Evolutionary conservation across 2,888 invertebrate genomes (phyloP).

Genomic region (Therioaphis trifolii): DNA sequence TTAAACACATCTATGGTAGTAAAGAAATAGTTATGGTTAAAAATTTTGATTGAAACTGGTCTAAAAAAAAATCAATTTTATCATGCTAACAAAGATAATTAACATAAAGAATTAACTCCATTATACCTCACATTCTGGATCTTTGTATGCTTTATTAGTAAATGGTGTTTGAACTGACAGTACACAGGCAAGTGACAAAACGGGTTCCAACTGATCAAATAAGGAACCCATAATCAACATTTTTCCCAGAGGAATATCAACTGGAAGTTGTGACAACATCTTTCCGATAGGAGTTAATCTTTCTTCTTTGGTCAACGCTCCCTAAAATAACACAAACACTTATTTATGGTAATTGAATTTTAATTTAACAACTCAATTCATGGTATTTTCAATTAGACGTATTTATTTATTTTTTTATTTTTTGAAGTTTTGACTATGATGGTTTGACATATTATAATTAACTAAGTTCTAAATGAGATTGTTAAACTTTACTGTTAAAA

Average conservation of each 20-base stretch:
- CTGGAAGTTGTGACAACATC: conserved; percentile 88
- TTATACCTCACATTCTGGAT: conserved; percentile 82
- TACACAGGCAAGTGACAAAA: conserved; percentile 89
- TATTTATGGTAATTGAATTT: conserved; percentile 22
- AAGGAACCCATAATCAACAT: conserved; percentile 93
- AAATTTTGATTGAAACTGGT: too few relatives aligned
- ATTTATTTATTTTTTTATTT: too few relatives aligned
- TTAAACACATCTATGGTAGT: too few relatives aligned
- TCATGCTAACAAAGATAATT: too few relatives aligned
- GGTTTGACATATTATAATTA: too few relatives aligned
- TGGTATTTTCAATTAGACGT: background rate
- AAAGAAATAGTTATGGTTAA: too few relatives aligned
- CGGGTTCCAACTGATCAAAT: conserved; percentile 87
- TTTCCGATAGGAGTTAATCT: conserved; percentile 87
- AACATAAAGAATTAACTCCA: too few relatives aligned
- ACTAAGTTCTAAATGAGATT: too few relatives aligned
- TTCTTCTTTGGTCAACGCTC: conserved; percentile 82
- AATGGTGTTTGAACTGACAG: conserved; percentile 94
- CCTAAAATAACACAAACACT: conserved; percentile 71
- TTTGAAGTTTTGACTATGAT: too few relatives aligned
- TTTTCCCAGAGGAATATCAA: conserved; percentile 95
- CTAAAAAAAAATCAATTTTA: too few relatives aligned
- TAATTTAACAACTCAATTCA: background rate
- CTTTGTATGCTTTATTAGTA: conserved; percentile 87
- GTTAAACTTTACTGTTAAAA: background rate